phyloP scores from a whole-genome alignment of 1,140 invertebrate species.

The Sycophila sp. region DNA sequence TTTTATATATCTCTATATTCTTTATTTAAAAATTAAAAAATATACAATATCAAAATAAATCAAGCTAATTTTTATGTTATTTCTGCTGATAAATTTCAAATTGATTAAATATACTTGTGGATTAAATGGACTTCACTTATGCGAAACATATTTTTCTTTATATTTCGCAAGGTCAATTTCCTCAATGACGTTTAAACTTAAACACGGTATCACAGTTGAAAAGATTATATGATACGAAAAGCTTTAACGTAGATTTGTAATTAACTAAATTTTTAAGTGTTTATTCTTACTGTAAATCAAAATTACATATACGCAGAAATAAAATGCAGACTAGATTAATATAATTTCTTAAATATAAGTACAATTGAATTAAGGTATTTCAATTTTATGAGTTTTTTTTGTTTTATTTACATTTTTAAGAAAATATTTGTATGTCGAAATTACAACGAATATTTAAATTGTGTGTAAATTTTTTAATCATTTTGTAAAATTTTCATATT shows the following conservation, averaged over 20 bases:
- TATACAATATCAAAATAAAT: neutral
- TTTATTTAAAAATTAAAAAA: neutral
- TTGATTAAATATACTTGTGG: too few relatives aligned
- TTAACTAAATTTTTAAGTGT: neutral
- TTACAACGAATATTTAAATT: too few relatives aligned
- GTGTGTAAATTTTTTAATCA: too few relatives aligned
- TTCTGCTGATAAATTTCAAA: too few relatives aligned
- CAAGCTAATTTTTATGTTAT: neutral
- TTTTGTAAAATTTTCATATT: too few relatives aligned
- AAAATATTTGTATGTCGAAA: too few relatives aligned
- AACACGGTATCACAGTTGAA: conserved; percentile 12
- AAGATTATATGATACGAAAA: neutral
- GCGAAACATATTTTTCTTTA: too few relatives aligned
- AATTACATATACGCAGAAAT: neutral
- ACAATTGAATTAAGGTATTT: neutral
- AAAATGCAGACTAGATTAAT: conserved; percentile 1
- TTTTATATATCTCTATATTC: neutral
- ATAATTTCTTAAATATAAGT: neutral
- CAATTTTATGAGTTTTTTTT: neutral
- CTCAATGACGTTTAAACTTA: too few relatives aligned
- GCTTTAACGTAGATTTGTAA: neutral
- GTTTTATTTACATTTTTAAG: too few relatives aligned
- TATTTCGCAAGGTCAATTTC: too few relatives aligned
- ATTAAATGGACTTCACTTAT: too few relatives aligned
- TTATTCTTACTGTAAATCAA: conserved; percentile 6